These are phyloP conservation scores for Stegastes partitus DNA, from an alignment of 2,113 vertebrate species.

Conservation along the genomic window DNA sequence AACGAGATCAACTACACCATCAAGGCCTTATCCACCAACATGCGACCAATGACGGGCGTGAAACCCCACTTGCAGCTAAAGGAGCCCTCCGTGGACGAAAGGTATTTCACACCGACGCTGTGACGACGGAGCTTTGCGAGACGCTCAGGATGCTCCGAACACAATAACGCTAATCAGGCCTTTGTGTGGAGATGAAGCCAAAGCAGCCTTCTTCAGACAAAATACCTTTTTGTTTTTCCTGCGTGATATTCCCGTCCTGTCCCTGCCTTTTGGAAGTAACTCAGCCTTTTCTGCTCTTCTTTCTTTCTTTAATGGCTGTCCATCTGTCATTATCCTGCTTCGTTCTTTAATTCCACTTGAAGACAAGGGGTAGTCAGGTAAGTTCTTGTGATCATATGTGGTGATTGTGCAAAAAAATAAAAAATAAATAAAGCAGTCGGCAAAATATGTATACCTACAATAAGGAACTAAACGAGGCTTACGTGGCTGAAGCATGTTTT, in stretches of 20 bases:
- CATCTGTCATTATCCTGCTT: slow-evolving; percentile 84
- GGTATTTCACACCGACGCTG: slow-evolving; percentile 83
- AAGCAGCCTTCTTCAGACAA: slow-evolving; percentile 41
- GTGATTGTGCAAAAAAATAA: slow-evolving; percentile 7
- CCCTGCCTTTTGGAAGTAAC: slow-evolving; percentile 73
- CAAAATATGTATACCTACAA: neutral
- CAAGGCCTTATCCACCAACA: slow-evolving; percentile 97
- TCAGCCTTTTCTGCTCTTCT: slow-evolving; percentile 79
- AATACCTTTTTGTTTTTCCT: slow-evolving; percentile 55
- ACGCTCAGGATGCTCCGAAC: neutral
- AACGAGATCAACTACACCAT: slow-evolving; percentile 97
- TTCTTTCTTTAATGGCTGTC: slow-evolving; percentile 80
- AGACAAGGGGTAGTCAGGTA: slow-evolving; percentile 99
- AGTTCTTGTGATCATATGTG: slow-evolving; percentile 74
- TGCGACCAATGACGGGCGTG: slow-evolving; percentile 94
- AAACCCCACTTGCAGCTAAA: slow-evolving; percentile 98
- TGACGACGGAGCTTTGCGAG: neutral
- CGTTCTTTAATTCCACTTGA: slow-evolving; percentile 87
- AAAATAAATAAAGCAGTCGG: neutral
- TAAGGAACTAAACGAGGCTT: neutral
- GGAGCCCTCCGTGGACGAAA: slow-evolving; percentile 95
- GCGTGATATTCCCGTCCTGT: slow-evolving; percentile 42
- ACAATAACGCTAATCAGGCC: neutral
- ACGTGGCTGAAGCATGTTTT: neutral
- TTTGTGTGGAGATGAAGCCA: slow-evolving; percentile 25